Evolutionary conservation across 2,113 vertebrate genomes (phyloP).

Genomic region (Acanthisitta chloris): DNA sequence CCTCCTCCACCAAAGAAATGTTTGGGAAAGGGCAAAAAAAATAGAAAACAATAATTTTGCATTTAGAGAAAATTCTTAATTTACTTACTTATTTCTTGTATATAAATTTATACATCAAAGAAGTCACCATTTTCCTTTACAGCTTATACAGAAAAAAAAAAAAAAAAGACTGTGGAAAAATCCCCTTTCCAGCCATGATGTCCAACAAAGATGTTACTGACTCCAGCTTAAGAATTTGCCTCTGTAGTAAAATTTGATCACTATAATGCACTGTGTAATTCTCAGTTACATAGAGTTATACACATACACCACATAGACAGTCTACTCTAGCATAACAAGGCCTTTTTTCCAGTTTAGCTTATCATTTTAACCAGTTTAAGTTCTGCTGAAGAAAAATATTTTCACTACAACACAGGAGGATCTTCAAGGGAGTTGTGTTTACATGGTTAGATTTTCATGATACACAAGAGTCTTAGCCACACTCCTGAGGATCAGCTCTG

Average conservation of each 20-base stretch:
- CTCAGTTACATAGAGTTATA: not conserved
- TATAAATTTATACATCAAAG: not conserved
- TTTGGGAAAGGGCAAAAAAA: accelerated
- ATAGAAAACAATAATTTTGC: not conserved
- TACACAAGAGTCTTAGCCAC: not conserved
- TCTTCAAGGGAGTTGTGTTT: not conserved
- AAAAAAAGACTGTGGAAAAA: not conserved
- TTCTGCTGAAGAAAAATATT: not conserved
- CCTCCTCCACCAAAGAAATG: not conserved
- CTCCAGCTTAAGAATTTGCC: not conserved
- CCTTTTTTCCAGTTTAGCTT: not conserved
- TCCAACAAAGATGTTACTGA: not conserved
- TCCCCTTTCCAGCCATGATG: not conserved
- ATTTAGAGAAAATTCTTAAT: not conserved
- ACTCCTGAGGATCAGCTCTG: not conserved
- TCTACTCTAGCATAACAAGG: not conserved
- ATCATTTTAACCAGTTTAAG: not conserved
- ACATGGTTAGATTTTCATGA: not conserved
- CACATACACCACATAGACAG: not conserved
- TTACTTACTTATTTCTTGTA: not conserved
- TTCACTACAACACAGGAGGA: not conserved
- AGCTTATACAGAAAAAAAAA: not conserved
- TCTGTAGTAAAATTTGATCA: not conserved
- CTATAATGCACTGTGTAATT: not conserved
- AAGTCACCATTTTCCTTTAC: not conserved